Percentiles rank a stretch among this genome's conserved stretches.
phyloP scores from a whole-genome alignment of 2,797 vertebrate genomes.

The Neopelma chrysocephalum region DNA sequence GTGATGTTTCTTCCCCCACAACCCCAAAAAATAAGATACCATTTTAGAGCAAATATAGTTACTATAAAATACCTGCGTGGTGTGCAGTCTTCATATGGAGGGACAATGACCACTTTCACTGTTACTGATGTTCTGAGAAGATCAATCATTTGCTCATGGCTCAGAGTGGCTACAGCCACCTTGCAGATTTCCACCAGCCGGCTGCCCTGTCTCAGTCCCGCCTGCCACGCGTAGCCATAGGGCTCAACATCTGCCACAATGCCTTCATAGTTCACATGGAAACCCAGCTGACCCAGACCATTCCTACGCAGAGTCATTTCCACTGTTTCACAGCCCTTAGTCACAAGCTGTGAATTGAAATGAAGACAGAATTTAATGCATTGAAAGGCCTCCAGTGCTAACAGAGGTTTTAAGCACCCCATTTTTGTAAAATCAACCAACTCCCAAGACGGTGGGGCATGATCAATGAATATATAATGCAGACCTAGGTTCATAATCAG shows the following conservation, averaged over 20 bases:
- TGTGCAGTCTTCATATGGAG: conserved; percentile 93
- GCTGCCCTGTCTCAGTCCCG: conserved; percentile 93
- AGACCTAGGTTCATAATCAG: not conserved
- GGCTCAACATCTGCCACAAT: conserved; percentile 96
- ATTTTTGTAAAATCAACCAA: not conserved
- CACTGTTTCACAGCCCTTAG: conserved; percentile 93
- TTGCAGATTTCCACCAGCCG: conserved; percentile 97
- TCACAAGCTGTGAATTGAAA: conserved; percentile 83
- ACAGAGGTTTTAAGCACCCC: not conserved
- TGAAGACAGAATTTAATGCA: not conserved
- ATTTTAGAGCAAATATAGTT: not conserved
- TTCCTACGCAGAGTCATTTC: conserved; percentile 98
- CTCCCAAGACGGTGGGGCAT: not conserved
- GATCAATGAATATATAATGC: not conserved
- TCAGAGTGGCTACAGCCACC: conserved; percentile 92
- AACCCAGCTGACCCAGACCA: conserved; percentile 94
- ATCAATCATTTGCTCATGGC: conserved; percentile 98
- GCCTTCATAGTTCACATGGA: conserved; percentile 98
- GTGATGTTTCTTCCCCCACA: fast-evolving
- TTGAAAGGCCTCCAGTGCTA: not conserved
- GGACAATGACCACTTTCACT: conserved; percentile 96
- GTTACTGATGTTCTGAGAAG: conserved; percentile 94
- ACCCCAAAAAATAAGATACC: not conserved
- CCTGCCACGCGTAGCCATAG: conserved; percentile 97
- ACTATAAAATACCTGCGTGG: conserved; percentile 86